Conservation (phyloP, 2,888 invertebrate species). For the Ectemnius cavifrons region DNA sequence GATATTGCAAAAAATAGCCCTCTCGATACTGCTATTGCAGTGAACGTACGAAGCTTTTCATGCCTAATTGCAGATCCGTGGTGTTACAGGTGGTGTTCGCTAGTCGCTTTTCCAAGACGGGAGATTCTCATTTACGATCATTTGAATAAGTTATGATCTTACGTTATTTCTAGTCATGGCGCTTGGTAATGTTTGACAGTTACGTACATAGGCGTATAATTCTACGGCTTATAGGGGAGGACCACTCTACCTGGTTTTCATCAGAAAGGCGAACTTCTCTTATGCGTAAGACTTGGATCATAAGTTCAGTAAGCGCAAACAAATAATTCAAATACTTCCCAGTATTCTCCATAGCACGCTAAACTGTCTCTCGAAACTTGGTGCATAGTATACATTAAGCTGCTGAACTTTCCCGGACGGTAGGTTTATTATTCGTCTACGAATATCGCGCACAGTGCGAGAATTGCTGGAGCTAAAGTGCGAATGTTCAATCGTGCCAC, state of each 20-base stretch:
- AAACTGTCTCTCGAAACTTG: conserved; percentile 5
- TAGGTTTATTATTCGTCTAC: conserved; percentile 19
- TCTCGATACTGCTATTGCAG: not conserved
- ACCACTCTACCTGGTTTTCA: conserved; percentile 22
- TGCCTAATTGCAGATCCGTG: not conserved
- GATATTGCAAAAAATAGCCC: not conserved
- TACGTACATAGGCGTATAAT: not conserved
- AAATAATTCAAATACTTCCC: not conserved
- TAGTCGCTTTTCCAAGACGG: too few relatives aligned
- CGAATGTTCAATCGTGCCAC: not conserved
- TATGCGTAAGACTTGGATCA: conserved; percentile 2
- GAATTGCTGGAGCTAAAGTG: not conserved
- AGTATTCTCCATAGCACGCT: conserved; percentile 4
- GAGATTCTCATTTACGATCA: too few relatives aligned
- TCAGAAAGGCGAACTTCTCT: conserved; percentile 7
- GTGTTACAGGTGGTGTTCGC: not conserved
- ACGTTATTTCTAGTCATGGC: not conserved
- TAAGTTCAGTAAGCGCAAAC: conserved; percentile 3
- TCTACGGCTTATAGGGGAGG: not conserved
- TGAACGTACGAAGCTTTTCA: not conserved
- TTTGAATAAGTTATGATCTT: not conserved
- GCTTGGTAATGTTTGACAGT: not conserved
- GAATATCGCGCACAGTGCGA: not conserved
- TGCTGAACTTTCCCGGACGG: conserved; percentile 9
- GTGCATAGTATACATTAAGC: not conserved